Evolutionary conservation across 1,140 invertebrate genomes (phyloP).

Genomic region (Penaeus chinensis): DNA sequence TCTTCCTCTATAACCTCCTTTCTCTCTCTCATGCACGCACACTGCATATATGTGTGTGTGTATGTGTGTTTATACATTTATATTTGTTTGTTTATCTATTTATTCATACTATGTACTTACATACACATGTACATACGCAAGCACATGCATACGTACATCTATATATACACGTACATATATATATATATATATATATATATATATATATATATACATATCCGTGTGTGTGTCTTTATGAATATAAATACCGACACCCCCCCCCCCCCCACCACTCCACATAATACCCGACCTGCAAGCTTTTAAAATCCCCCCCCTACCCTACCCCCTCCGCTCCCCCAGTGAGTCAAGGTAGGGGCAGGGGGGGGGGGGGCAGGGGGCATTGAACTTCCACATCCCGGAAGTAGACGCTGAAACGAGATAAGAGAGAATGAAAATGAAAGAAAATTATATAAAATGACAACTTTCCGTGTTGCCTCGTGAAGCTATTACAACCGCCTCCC

Average conservation of each 20-base stretch:
- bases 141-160: not conserved
- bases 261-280: no score
- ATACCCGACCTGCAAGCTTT: no score
- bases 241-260: no score
- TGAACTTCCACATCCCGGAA: no score
- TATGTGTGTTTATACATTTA: not conserved
- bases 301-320: no score
- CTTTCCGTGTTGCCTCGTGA: not conserved
- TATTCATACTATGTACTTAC: not conserved
- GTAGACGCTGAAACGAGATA: no score
- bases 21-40: no score
- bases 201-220: not conserved
- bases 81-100: not conserved
- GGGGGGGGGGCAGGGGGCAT: no score
- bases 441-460: not conserved
- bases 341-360: no score
- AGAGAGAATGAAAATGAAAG: not conserved
- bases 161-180: constrained; percentile 9
- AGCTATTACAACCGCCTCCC: not conserved
- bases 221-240: no score
- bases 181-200: constrained; percentile 15
- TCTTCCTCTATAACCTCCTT: not conserved
- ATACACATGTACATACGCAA: constrained; percentile 7
- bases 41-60: no score
- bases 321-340: no score